Evolutionary conservation across 2,888 invertebrate genomes (phyloP).

Genomic region (Agriopis leucophaearia): DNA sequence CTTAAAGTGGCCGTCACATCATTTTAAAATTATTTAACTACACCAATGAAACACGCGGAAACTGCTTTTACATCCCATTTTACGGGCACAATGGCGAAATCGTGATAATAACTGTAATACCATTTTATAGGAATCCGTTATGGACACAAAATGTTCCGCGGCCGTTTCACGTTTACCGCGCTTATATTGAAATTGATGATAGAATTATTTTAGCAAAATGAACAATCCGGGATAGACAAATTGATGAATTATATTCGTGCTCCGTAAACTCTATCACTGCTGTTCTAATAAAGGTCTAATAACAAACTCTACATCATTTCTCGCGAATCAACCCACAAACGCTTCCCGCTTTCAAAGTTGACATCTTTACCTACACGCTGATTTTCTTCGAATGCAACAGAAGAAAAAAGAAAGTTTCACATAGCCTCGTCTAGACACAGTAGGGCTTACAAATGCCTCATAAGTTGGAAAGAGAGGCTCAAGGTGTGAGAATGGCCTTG

Average conservation of each 20-base stretch:
- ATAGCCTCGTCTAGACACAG: constrained; percentile 66
- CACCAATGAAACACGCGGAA: constrained; percentile 33
- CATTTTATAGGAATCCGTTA: constrained; percentile 44
- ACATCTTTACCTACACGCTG: constrained; percentile 47
- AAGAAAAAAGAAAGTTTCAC: constrained; percentile 78
- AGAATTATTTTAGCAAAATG: constrained; percentile 20
- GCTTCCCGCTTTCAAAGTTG: constrained; percentile 41
- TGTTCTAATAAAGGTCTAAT: too few species aligned
- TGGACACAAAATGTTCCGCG: constrained; percentile 41
- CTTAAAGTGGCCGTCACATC: constrained; percentile 8
- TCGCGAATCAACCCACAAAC: constrained; percentile 30
- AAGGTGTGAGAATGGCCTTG: constrained; percentile 11
- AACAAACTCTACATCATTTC: constrained; percentile 10
- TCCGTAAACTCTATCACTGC: too few species aligned
- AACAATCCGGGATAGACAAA: not conserved
- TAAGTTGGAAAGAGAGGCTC: constrained; percentile 8
- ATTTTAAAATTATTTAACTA: constrained; percentile 34
- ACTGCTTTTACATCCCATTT: constrained; percentile 41
- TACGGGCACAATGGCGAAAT: constrained; percentile 40
- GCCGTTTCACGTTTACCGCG: constrained; percentile 24
- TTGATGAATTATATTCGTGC: too few species aligned
- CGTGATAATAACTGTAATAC: constrained; percentile 42
- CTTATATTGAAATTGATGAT: constrained; percentile 26
- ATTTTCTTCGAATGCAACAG: constrained; percentile 64
- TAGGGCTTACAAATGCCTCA: constrained; percentile 53